Percentiles rank a stretch among this genome's conserved stretches.
These are phyloP conservation scores for Tenthredo scrophulariae DNA, from an alignment of 2,888 invertebrate species.

Conservation along the genomic window DNA sequence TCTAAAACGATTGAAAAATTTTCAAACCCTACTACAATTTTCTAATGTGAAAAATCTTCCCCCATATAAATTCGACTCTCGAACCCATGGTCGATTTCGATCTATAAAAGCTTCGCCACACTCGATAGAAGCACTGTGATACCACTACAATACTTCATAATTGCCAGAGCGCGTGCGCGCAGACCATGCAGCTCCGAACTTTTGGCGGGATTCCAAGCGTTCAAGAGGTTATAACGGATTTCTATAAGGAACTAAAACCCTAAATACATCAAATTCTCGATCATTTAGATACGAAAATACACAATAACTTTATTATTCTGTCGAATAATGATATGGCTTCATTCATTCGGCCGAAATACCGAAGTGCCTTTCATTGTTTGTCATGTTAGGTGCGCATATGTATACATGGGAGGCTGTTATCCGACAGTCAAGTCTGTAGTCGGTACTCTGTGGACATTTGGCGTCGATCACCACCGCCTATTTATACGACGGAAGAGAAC, in stretches of 20 bases:
- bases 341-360: not conserved
- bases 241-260: not conserved
- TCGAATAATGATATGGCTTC: not conserved
- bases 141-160: not conserved
- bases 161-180: not conserved
- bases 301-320: not conserved
- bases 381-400: not conserved
- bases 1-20: not conserved
- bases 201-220: not conserved
- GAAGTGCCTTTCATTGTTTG: conserved; percentile 22
- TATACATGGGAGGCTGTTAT: conserved; percentile 8
- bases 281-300: not conserved
- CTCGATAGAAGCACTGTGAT: no score
- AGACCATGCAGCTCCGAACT: not conserved
- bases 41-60: not conserved
- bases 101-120: not conserved
- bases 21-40: not conserved
- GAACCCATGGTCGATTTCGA: not conserved
- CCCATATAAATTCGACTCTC: not conserved
- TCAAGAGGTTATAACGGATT: not conserved
- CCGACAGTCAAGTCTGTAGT: conserved; percentile 3
- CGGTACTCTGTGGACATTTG: not conserved
- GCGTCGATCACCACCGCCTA: conserved; percentile 25
- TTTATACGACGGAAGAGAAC: conserved; percentile 24
- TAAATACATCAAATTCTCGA: not conserved